Base-by-base conservation (phyloP, 1,140 invertebrate genomes). In the Heliothis virescens region DNA sequence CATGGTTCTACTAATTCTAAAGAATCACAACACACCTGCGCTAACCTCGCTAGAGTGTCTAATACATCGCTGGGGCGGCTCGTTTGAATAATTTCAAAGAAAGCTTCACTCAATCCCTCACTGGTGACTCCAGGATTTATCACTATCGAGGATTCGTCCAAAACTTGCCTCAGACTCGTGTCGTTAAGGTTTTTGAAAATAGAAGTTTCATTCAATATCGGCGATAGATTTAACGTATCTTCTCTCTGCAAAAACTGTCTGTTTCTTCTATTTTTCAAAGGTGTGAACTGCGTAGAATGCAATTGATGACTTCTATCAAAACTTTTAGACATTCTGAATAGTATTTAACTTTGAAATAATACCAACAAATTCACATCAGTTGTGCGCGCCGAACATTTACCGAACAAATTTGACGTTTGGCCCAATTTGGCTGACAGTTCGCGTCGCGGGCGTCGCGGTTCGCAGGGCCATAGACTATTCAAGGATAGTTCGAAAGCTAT, bases 71-170 rank as follows among this genome's bases (percentile, higher is more conserved):
- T 92, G 1, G 91, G 82, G 29, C 91, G 90, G 73, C 95, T 93
- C 52, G 91, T 92, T 87, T 92, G 94, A 79, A 92, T 94, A 80
- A 93, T 93, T 89, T 93, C 91, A 87, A 93, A 94, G 85, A 92
- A 95, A 52, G 90, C 86, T 88, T 93, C 92, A 82, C 79, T 89
- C 79, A 94, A 84, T 76, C 86, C 83, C 83, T 92, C 82, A 83
- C 94, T 88, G 52, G 89, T 86, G 65, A 85, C 90, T n/a, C 89
- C 88, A n/a, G 86, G 74, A 72, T 85, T 89, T 5, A 92, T 60
- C 52, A 92, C 59, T 57, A 94, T 83, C 72, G 93, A 92, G 52
- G 93, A 93, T 72, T 94, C 93, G 80, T 94, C 90, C 55, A 95
- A 83, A 57, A 93, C 90, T 83, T 94, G 90, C 13, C 93, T 85